Conservation (phyloP, 2,797 vertebrate genomes). For the Helarctos malayanus region DNA sequence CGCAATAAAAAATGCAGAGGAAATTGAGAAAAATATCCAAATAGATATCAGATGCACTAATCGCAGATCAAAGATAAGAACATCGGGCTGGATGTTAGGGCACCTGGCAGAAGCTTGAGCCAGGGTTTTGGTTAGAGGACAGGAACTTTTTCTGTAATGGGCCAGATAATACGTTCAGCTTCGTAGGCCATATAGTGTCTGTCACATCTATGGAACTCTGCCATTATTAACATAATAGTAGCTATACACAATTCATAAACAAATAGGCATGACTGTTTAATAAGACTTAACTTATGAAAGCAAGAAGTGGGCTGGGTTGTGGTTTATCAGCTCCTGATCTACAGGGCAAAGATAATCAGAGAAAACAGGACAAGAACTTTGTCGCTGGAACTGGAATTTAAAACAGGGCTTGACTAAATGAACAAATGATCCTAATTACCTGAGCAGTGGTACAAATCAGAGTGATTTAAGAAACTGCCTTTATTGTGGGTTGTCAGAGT, state of each 20-base stretch:
- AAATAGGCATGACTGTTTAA: background rate
- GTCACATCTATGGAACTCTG: background rate
- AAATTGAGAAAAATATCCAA: background rate
- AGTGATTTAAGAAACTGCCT: slow-evolving; percentile 3
- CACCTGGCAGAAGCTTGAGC: background rate
- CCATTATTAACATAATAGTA: background rate
- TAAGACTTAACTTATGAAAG: background rate
- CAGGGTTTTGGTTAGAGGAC: background rate
- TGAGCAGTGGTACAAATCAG: background rate
- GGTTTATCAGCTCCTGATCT: background rate
- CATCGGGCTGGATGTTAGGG: background rate
- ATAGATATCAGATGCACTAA: background rate
- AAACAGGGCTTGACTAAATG: background rate
- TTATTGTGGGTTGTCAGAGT: background rate
- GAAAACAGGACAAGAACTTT: background rate
- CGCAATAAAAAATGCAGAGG: background rate
- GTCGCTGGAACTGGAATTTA: background rate
- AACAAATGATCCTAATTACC: background rate
- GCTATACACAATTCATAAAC: background rate
- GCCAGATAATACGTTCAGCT: background rate
- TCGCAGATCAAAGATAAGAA: background rate
- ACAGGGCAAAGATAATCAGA: background rate
- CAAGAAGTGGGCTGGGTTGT: background rate
- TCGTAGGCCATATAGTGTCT: background rate
- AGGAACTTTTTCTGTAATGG: background rate